These are phyloP conservation scores for Luffia ferchaultella DNA, from an alignment of 2,888 invertebrate genomes.

Conservation along the genomic window DNA sequence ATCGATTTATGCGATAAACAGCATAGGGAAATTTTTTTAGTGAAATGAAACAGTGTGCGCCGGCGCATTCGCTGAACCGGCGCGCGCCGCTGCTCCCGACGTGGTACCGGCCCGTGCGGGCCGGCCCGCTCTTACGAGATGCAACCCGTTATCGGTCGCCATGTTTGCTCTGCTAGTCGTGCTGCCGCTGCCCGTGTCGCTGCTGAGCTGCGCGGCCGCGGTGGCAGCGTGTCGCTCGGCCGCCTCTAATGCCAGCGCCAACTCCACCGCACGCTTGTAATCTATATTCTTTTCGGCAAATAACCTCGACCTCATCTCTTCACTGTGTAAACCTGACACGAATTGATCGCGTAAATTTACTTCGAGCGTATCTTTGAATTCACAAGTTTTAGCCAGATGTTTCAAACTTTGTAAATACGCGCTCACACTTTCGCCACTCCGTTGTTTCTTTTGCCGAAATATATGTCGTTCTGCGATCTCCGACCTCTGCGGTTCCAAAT, in stretches of 20 bases:
- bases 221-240: slow-evolving; percentile 10
- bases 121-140: not conserved
- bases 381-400: not conserved
- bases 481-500: not conserved
- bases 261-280: slow-evolving; percentile 10
- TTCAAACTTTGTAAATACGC: not conserved
- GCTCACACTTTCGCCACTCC: not conserved
- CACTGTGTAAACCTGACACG: not conserved
- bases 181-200: not conserved
- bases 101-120: not conserved
- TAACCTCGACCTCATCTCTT: not conserved
- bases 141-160: too few relatives aligned
- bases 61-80: slow-evolving; percentile 1
- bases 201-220: not conserved
- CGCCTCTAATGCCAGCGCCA: slow-evolving; percentile 9
- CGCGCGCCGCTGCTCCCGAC: slow-evolving; percentile 1
- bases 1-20: too few relatives aligned
- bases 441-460: not conserved
- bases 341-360: not conserved
- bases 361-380: not conserved
- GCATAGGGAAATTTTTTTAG: too few relatives aligned
- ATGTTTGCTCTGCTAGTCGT: too few relatives aligned
- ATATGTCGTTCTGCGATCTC: not conserved
- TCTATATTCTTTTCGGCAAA: slow-evolving; percentile 1
- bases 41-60: too few relatives aligned